These are phyloP conservation scores for Gymnocephalus cernua DNA, from an alignment of 2,113 vertebrate species.

Conservation along the genomic window DNA sequence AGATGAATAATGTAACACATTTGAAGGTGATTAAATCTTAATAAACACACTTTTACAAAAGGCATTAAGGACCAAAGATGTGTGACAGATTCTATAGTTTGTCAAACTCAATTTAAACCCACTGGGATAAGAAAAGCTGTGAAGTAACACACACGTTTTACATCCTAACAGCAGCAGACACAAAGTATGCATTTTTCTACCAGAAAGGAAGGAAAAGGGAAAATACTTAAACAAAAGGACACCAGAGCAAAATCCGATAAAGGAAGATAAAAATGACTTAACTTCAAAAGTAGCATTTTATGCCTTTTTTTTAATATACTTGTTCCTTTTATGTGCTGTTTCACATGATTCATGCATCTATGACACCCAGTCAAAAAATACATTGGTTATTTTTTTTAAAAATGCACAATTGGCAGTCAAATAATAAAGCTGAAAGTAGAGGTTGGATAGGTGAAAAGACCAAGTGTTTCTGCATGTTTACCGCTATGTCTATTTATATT, in stretches of 20 bases:
- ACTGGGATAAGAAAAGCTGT: slow-evolving; percentile 5
- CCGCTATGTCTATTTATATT: slow-evolving; percentile 3
- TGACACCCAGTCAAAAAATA: slow-evolving; percentile 7
- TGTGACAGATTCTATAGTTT: slow-evolving; percentile 36
- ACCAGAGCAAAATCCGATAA: slow-evolving; percentile 31
- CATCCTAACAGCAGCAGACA: slow-evolving; percentile 20
- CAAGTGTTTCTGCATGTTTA: slow-evolving; percentile 8
- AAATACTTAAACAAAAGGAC: slow-evolving; percentile 17
- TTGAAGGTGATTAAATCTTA: slow-evolving; percentile 17
- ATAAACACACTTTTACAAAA: slow-evolving; percentile 27
- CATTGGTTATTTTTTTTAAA: not conserved
- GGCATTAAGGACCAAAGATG: not conserved
- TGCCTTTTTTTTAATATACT: not conserved
- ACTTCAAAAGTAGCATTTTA: slow-evolving; percentile 23
- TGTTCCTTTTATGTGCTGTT: slow-evolving; percentile 17
- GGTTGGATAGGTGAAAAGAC: not conserved
- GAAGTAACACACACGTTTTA: slow-evolving; percentile 9
- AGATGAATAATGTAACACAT: slow-evolving; percentile 5
- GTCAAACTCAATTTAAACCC: slow-evolving; percentile 24
- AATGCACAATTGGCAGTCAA: not conserved
- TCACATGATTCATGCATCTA: slow-evolving; percentile 6
- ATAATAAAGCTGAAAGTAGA: slow-evolving; percentile 33
- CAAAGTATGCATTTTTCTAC: slow-evolving; percentile 16
- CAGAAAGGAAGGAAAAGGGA: slow-evolving; percentile 16
- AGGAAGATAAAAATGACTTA: slow-evolving; percentile 21